phyloP scores from a whole-genome alignment of 2,113 vertebrate species.

The Nothobranchius furzeri region DNA sequence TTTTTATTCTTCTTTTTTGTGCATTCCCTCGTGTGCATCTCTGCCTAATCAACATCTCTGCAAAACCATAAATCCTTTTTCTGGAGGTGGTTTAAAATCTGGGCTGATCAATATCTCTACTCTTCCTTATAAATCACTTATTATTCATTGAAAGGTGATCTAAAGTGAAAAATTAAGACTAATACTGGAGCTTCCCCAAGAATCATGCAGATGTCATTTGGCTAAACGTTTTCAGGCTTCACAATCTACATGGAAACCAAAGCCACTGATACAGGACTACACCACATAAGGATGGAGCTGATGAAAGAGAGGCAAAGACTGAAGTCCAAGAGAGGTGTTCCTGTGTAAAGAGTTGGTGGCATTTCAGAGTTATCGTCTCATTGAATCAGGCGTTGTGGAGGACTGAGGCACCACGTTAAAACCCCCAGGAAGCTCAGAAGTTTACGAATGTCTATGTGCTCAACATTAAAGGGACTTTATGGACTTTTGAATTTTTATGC shows the following conservation, averaged over 20 bases:
- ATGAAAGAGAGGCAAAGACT: conserved; percentile 4
- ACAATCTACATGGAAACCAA: background rate
- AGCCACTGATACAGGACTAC: background rate
- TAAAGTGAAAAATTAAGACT: background rate
- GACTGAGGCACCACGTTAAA: conserved; percentile 15
- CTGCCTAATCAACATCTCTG: conserved; percentile 26
- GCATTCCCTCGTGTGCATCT: conserved; percentile 42
- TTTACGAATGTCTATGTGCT: conserved; percentile 40
- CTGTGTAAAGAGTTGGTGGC: conserved; percentile 9
- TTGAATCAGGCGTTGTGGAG: conserved; percentile 16
- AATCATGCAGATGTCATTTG: background rate
- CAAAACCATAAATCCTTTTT: conserved; percentile 20
- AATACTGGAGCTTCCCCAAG: background rate
- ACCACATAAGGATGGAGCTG: background rate
- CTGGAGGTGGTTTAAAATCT: conserved; percentile 12
- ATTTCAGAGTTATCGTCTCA: conserved; percentile 47
- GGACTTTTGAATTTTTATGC: too few relatives aligned
- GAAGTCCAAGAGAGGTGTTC: background rate
- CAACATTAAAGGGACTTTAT: conserved; percentile 30
- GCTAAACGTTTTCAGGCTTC: background rate
- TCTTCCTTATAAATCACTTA: background rate
- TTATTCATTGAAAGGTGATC: background rate
- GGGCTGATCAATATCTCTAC: conserved; percentile 14
- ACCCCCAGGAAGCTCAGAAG: conserved; percentile 38
- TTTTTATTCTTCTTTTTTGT: conserved; percentile 45